A percentile compares a stretch with the other conserved stretches of the same genome.
These are phyloP conservation scores for Clunio marinus DNA, from an alignment of 2,888 invertebrate species.

Conservation along the genomic window DNA sequence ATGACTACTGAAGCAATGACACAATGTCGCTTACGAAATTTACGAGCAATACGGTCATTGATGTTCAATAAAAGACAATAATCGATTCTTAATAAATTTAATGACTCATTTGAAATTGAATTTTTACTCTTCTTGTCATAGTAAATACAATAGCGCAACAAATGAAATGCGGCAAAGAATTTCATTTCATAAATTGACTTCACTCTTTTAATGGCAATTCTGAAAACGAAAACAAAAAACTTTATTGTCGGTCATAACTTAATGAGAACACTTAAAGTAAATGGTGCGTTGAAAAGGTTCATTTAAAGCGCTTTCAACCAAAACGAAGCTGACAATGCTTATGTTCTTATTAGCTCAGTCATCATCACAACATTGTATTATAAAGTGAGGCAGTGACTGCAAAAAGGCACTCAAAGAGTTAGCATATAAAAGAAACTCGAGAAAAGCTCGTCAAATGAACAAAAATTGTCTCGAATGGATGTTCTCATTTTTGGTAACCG, in stretches of 20 bases:
- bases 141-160: background rate
- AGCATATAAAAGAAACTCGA: background rate
- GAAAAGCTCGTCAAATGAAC: background rate
- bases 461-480: conserved; percentile 18
- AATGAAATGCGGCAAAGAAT: background rate
- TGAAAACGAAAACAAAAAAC: too few relatives aligned
- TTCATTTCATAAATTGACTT: conserved; percentile 5
- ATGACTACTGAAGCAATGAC: background rate
- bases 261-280: conserved; percentile 16
- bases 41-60: background rate
- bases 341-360: conserved; percentile 6
- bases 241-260: conserved; percentile 17
- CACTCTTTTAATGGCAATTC: background rate
- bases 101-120: background rate
- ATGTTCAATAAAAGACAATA: background rate
- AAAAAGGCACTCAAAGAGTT: background rate
- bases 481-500: conserved; percentile 22
- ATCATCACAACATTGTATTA: background rate
- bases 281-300: conserved; percentile 16
- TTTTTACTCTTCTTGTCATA: background rate
- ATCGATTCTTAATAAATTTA: background rate
- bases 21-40: background rate
- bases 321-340: background rate
- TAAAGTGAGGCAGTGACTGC: background rate
- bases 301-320: conserved; percentile 13